phyloP scores from a whole-genome alignment of 1,140 invertebrate species.

The Drosophila murphyi region DNA sequence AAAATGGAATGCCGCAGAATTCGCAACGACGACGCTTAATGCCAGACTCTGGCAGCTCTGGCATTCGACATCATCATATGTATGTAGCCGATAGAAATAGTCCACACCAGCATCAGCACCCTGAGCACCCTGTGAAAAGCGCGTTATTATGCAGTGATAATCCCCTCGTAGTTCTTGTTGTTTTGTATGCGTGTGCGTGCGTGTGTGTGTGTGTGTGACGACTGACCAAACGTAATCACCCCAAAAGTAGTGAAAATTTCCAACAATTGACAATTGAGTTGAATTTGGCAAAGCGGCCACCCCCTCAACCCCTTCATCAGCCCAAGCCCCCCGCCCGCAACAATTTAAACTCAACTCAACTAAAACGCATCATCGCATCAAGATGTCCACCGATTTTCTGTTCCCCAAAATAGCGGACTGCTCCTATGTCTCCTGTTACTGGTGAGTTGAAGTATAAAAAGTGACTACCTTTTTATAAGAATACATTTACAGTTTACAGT shows the following conservation, averaged over 20 bases:
- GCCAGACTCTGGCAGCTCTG: conserved; percentile 12
- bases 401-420: conserved; percentile 88
- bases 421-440: conserved; percentile 89
- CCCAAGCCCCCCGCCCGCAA: no score
- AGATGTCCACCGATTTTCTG: conserved; percentile 80
- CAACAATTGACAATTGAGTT: conserved; percentile 2
- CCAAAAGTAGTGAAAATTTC: conserved; percentile 4
- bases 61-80: conserved; percentile 29
- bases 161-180: neutral
- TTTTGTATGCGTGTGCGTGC: conserved; percentile 1
- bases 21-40: neutral
- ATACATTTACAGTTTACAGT: no score
- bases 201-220: no score
- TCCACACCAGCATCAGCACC: conserved; percentile 21
- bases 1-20: conserved; percentile 42
- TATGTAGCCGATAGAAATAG: conserved; percentile 26
- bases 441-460: conserved; percentile 84
- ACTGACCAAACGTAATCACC: neutral
- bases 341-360: conserved; percentile 8
- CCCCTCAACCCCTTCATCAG: conserved; percentile 3
- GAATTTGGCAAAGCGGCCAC: neutral
- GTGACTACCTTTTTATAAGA: no score
- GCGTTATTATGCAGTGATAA: conserved; percentile 7
- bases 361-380: conserved; percentile 27
- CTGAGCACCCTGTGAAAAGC: neutral